Evolutionary conservation across 2,797 vertebrate genomes (phyloP).

Genomic region (Gallirallus australis): DNA sequence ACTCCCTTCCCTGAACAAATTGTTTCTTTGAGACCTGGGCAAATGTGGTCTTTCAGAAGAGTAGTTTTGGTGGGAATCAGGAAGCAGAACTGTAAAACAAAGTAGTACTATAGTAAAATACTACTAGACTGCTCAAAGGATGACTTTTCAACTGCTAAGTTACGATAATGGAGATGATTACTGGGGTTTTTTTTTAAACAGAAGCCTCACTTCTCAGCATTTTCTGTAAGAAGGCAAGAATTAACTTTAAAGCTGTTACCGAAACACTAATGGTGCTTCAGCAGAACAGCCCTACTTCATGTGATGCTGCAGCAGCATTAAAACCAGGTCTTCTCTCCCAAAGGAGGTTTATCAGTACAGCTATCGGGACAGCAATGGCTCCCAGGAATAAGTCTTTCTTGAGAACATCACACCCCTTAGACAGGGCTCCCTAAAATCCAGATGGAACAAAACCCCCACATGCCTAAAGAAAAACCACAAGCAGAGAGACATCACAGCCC

Average conservation of each 20-base stretch:
- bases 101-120: neutral
- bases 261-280: neutral
- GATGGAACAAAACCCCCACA: neutral
- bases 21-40: slow-evolving; percentile 3
- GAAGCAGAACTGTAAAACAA: neutral
- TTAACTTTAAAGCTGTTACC: neutral
- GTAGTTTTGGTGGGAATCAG: neutral
- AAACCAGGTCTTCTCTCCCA: neutral
- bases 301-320: neutral
- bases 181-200: neutral
- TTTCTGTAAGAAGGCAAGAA: neutral
- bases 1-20: neutral
- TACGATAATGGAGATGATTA: rapidly evolving
- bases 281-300: neutral
- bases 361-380: rapidly evolving
- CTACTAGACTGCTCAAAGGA: neutral
- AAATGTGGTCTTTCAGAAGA: neutral
- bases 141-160: neutral
- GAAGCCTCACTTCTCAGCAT: neutral
- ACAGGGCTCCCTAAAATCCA: neutral
- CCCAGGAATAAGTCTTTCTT: neutral
- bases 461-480: neutral
- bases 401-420: neutral
- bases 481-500: neutral
- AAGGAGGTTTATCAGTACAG: neutral